Evolutionary conservation across 2,113 vertebrate genomes (phyloP).

Genomic region (Mesoclemmys tuberculata): DNA sequence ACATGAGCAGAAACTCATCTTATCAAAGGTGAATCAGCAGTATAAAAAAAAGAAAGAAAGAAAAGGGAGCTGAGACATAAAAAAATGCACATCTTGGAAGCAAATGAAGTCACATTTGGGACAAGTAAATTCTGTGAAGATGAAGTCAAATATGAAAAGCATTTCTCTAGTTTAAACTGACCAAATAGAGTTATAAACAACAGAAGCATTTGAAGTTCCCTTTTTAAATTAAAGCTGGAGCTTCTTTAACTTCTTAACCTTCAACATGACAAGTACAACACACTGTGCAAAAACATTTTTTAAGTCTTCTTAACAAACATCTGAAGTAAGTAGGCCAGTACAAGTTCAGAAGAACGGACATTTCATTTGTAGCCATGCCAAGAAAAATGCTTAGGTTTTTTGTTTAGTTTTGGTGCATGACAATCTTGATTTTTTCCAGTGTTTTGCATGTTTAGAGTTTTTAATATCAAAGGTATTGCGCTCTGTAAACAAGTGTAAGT

Average conservation of each 20-base stretch:
- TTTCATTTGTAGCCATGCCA: constrained; percentile 60
- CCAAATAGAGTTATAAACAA: constrained; percentile 44
- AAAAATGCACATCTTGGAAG: constrained; percentile 47
- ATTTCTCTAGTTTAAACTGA: constrained; percentile 65
- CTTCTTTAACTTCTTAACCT: constrained; percentile 47
- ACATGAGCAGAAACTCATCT: constrained; percentile 69
- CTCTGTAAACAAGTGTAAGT: constrained; percentile 86
- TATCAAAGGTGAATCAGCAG: constrained; percentile 73
- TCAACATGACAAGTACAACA: neutral
- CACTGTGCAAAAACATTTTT: constrained; percentile 51
- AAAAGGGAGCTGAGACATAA: neutral
- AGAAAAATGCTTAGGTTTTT: constrained; percentile 60
- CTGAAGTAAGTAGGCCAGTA: constrained; percentile 37
- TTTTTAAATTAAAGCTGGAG: constrained; percentile 16
- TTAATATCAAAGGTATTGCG: constrained; percentile 86
- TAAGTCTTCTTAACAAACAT: constrained; percentile 51
- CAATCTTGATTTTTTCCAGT: constrained; percentile 68
- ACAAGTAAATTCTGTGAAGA: constrained; percentile 67
- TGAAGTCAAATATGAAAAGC: constrained; percentile 62
- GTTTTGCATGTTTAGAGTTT: constrained; percentile 75
- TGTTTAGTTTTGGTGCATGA: constrained; percentile 56
- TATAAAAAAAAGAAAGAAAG: constrained; percentile 39
- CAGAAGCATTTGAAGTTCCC: constrained; percentile 46
- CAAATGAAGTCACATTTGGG: constrained; percentile 35
- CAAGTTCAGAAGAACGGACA: constrained; percentile 62